Conservation (phyloP, 2,797 vertebrate genomes). For the Podargus strigoides region DNA sequence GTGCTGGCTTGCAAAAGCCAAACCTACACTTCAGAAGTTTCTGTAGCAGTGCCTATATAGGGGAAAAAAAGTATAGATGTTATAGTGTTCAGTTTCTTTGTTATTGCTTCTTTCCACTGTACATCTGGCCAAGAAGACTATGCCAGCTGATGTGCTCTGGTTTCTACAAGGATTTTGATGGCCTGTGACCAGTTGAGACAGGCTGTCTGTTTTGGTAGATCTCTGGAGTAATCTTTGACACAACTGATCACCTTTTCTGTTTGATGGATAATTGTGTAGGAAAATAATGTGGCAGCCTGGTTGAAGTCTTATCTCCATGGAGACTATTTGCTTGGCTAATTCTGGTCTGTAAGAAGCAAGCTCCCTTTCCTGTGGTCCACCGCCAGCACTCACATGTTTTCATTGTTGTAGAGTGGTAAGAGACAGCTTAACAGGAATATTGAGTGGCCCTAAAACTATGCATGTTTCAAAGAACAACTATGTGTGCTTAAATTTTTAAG, state of each 20-base stretch:
- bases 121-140: rapidly evolving
- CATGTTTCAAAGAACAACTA: not conserved
- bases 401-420: not conserved
- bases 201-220: not conserved
- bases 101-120: not conserved
- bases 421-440: not conserved
- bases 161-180: not conserved
- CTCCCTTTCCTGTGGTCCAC: not conserved
- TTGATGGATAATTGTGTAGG: not conserved
- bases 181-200: not conserved
- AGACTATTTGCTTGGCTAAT: not conserved
- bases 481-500: not conserved
- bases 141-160: no score
- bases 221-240: not conserved
- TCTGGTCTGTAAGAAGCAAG: not conserved
- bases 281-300: not conserved
- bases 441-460: not conserved
- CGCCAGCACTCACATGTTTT: not conserved
- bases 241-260: not conserved
- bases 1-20: not conserved
- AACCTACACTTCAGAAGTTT: not conserved
- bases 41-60: not conserved
- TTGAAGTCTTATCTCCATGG: not conserved
- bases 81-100: not conserved
- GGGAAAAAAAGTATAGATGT: not conserved